Conservation (phyloP, 2,113 vertebrate species). For the Eclectus roratus region DNA sequence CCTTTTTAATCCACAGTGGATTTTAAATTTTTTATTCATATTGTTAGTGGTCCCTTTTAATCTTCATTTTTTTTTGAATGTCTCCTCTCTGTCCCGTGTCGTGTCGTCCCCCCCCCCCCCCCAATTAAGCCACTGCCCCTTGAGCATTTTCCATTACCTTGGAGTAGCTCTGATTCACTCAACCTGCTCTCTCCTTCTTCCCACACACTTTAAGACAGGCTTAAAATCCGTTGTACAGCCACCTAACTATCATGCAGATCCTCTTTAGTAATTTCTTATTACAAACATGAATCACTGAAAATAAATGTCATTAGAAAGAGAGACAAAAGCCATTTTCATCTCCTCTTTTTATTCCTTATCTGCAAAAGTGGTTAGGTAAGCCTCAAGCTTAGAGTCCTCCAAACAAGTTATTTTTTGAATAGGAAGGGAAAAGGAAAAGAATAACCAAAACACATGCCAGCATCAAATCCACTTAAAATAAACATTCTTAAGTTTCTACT, state of each 20-base stretch:
- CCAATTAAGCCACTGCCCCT: background rate
- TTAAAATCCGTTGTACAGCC: background rate
- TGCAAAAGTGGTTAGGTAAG: background rate
- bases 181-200: background rate
- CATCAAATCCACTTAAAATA: background rate
- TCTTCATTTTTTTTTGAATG: too few relatives aligned
- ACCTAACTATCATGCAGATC: background rate
- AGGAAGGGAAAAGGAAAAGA: background rate
- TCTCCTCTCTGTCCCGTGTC: background rate
- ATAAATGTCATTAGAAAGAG: background rate
- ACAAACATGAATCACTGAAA: background rate
- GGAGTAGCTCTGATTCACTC: background rate
- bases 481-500: background rate
- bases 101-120: too few relatives aligned
- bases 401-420: background rate
- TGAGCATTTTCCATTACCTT: background rate
- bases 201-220: background rate
- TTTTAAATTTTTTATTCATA: too few relatives aligned
- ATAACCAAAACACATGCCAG: background rate
- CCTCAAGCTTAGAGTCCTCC: background rate
- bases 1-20: too few relatives aligned
- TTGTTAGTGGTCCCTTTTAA: too few relatives aligned
- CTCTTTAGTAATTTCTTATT: background rate
- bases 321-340: background rate
- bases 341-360: background rate